Evolutionary conservation across 2,797 vertebrate species (phyloP).

Genomic region (Cyclopterus lumpus): DNA sequence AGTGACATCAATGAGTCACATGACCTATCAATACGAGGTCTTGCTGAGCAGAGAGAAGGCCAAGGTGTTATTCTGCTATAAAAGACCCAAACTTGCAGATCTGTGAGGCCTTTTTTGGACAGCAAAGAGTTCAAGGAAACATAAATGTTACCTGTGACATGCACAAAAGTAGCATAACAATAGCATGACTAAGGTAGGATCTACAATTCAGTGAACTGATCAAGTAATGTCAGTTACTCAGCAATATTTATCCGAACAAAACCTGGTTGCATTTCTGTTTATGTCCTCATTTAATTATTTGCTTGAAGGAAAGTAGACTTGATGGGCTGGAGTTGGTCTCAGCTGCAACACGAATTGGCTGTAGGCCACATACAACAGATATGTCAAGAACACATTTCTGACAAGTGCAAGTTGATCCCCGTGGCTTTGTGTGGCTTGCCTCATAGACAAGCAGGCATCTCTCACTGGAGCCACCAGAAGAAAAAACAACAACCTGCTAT

Average conservation of each 20-base stretch:
- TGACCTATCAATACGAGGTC: background rate
- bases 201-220: background rate
- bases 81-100: background rate
- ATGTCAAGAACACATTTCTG: conserved; percentile 48
- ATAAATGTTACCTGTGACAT: background rate
- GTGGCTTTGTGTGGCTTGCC: conserved; percentile 62
- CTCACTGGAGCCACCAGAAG: conserved; percentile 41
- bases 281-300: conserved; percentile 5
- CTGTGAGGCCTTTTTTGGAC: background rate
- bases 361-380: conserved; percentile 28
- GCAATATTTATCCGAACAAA: background rate
- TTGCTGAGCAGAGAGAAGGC: background rate
- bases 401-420: conserved; percentile 42
- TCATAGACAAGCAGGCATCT: conserved; percentile 43
- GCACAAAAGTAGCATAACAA: background rate
- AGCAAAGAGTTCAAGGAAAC: background rate
- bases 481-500: conserved; percentile 62
- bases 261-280: background rate
- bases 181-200: background rate
- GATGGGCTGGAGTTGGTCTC: conserved; percentile 9
- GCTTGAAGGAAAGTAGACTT: background rate
- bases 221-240: background rate
- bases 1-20: background rate
- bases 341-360: conserved; percentile 26
- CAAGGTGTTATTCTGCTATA: background rate